Conservation (phyloP, 1,140 invertebrate genomes). For the Atta cephalotes region DNA sequence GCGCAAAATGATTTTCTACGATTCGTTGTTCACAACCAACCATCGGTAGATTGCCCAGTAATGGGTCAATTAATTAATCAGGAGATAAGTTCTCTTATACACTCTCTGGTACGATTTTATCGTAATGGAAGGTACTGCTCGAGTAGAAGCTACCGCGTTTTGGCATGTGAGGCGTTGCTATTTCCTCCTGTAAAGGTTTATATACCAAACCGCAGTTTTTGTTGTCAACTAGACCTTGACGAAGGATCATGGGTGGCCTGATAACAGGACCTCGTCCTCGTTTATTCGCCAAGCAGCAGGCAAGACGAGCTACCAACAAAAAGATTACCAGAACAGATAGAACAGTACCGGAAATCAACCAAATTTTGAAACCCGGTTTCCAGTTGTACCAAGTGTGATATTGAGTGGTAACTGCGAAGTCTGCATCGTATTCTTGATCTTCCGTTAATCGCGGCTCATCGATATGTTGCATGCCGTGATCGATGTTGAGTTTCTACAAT, state of each 20-base stretch:
- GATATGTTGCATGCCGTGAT: conserved; percentile 70
- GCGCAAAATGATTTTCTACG: conserved; percentile 1
- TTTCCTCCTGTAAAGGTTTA: conserved; percentile 86
- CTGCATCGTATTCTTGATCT: conserved; percentile 79
- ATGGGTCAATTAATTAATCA: conserved; percentile 33
- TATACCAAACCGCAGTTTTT: conserved; percentile 86
- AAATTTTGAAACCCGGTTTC: conserved; percentile 32
- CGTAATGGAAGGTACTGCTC: conserved; percentile 89
- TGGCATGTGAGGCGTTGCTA: conserved; percentile 84
- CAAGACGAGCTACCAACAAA: conserved; percentile 75
- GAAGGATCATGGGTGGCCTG: conserved; percentile 83
- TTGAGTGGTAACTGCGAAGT: conserved; percentile 60
- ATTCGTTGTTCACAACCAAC: neutral
- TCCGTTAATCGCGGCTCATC: conserved; percentile 76
- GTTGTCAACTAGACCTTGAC: conserved; percentile 81
- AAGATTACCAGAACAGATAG: conserved; percentile 76
- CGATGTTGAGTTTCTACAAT: conserved; percentile 61
- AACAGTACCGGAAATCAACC: conserved; percentile 75
- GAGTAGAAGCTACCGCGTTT: conserved; percentile 88
- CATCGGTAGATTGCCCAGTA: neutral
- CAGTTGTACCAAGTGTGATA: conserved; percentile 76
- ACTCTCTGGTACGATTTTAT: conserved; percentile 88
- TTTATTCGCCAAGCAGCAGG: conserved; percentile 78
- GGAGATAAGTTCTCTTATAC: conserved; percentile 80
- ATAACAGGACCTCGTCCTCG: conserved; percentile 82